Evolutionary conservation across 2,113 vertebrate genomes (phyloP), one percentile per base, ranked within the genome.

Genomic region (Tenebrosternarchus preto): DNA sequence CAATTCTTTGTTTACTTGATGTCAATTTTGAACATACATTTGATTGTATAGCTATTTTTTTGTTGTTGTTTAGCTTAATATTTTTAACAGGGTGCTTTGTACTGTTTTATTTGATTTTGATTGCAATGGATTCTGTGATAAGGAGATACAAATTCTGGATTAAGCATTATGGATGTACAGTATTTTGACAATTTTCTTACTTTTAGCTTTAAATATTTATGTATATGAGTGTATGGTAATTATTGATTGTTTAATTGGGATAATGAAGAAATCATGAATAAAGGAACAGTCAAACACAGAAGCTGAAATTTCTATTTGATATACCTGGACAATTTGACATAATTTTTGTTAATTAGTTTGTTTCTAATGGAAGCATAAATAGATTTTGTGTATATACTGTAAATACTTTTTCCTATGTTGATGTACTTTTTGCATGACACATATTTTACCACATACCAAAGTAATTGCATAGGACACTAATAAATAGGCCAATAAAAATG

Each of bases 271-370:
- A 20, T 29, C 9, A 20, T 31, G 63, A 68, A 31, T 39, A 33
- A 67, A 67, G 20, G 31, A 9, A 29, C 36, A 33, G 36, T 27
- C 29, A 8, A 20, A 68, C 31, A 33, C 1, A 22, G 16, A 19
- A 63, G 25, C 0, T 57, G 24, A 59, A 50, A 43, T 74, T 46
- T 75, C 56, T 19, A 57, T 80, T 74, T 67, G 63, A 74, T 60
- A 27, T 67, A 25, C 60, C 56, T 24, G 24, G 31, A 64, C 33
- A 16, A 39, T 24, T 68, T 50, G 11, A 12, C 11, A 15, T 50
- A 50, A 12, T 15, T 50, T 6, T 36, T 36, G 6, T 36, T 36
- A 36, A 36, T 36, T 36, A 36, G 33, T 36, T 36, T 36, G 33
- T 36, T 6, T 36, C 33, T 6, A 36, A 36, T 36, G 33, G 33